These are phyloP conservation scores for Chelonus insularis DNA, from an alignment of 1,140 invertebrate species.

Conservation along the genomic window DNA sequence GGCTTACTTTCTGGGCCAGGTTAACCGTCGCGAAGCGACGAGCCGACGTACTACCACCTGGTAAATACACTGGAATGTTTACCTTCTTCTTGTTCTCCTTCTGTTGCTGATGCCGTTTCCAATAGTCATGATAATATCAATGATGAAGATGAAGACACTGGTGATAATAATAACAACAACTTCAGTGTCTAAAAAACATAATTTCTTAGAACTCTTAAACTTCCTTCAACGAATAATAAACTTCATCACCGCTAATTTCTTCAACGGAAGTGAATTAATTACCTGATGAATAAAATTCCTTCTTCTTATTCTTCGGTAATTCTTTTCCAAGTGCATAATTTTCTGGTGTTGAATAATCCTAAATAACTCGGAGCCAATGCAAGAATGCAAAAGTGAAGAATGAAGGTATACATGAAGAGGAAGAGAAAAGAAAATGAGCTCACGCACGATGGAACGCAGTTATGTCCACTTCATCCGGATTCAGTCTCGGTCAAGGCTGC, in stretches of 20 bases:
- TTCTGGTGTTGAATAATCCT: too few species aligned
- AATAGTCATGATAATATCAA: too few species aligned
- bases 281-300: too few species aligned
- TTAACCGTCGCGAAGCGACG: conserved; percentile 37
- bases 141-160: too few species aligned
- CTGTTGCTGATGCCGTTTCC: conserved; percentile 14
- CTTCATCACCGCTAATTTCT: too few species aligned
- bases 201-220: too few species aligned
- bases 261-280: too few species aligned
- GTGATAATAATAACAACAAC: too few species aligned
- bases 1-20: conserved; percentile 54
- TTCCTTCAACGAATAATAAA: too few species aligned
- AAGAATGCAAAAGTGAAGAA: neutral
- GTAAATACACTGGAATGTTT: conserved; percentile 21
- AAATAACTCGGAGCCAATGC: neutral
- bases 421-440: neutral
- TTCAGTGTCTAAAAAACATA: too few species aligned
- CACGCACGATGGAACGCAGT: neutral
- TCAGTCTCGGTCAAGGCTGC: conserved; percentile 22
- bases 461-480: neutral
- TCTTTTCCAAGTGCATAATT: too few species aligned
- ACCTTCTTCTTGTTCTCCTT: conserved; percentile 14
- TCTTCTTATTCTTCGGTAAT: too few species aligned
- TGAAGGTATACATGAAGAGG: neutral
- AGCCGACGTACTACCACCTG: conserved; percentile 17